Base-by-base conservation (phyloP, 2,888 invertebrate species). In the Frankliniella intonsa region DNA sequence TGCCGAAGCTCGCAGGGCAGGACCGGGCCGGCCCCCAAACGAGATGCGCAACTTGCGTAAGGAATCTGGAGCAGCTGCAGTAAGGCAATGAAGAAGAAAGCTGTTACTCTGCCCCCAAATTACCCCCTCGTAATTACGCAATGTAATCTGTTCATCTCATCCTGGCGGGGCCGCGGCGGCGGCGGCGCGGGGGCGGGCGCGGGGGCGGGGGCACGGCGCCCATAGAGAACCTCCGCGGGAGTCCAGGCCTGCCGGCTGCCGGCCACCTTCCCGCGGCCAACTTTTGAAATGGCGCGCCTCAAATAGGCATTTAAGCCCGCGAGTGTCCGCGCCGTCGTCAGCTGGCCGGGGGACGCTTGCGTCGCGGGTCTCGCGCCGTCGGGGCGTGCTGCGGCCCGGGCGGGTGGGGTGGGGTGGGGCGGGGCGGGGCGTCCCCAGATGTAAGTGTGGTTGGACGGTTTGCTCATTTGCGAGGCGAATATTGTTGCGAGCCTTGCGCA, bases 381-480 rank as follows among this genome's bases (percentile, higher is more conserved):
- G n/a, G n/a, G 19, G 55, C 14, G 55, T 55, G 55, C 55, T 55
- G 14, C 51, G 51, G 10, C 14, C 55, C 55, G 55, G 2, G 12
- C 7, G 19, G 11, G n/a, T 19, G 14, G 17, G 25, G 25, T 76
- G 12, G 69, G 22, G 69, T 5, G 69, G 69, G 69, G 69, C 22
- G 69, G 22, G 55, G 55, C 17, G 19, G 55, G 55, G 55, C 17
- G 55, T 19, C 19, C 55, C 14, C 55, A 38, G 38, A 38, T 19
- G 55, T 55, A 55, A 55, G 55, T 55, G 55, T 55, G 55, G 55
- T 19, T 8, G 55, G 69, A 10, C 69, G 69, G 22, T 9, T 25
- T 76, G 69, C 69, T 76, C 69, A 76, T 76, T 76, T 76, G 69
- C 69, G 69, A 76, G 69, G 69, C 69, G 69, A 76, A 76, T 76